Evolutionary conservation across 2,797 vertebrate genomes (phyloP), one percentile per base, ranked within the genome.

Genomic region (Periparus ater): DNA sequence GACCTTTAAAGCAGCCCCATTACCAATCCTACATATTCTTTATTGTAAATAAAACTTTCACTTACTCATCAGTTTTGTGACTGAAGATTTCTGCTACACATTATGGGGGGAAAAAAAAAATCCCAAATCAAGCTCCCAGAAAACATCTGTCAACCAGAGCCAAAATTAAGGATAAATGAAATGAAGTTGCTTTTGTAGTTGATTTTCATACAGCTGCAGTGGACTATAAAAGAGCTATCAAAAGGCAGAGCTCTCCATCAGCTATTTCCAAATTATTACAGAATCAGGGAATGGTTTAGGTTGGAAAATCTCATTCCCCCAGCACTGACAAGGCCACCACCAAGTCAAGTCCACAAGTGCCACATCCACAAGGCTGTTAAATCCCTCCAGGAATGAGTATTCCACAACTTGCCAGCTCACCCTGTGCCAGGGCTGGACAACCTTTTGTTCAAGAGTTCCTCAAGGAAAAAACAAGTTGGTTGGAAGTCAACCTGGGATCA

Each of bases 101-200:
- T 89, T 85, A 81, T 6, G 73, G 32, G 21, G 89, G 36, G 5
- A 81, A 58, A 32, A 27, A 8, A 15, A 85, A 93, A 96, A 91
- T 17, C 89, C 87, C 90, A 92, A 89, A 91, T 75, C 45, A 50
- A 93, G 51, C 72, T 90, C 79, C 80, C 94, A 88, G 93, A 89
- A 97, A 97, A 97, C 95, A 97, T 96, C 95, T 79, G 58, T 84
- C 96, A 95, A 94, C 93, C 74, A 66, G 88, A 97, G 83, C 83
- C 94, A 96, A 97, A 97, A 97, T 88, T 91, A 95, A 96, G 92
- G 95, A 96, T 21, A 89, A 95, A 96, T 7, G 17, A 96, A 96
- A 97, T 70, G 19, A 96, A 97, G 93, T 94, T 96, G 74, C 86
- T 89, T 97, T 93, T 95, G 79, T 83, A 68, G 78, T 77, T 97